Evolutionary conservation across 2,888 invertebrate species (phyloP), one percentile per base, ranked within the genome.

Genomic region (Campoletis raptor): DNA sequence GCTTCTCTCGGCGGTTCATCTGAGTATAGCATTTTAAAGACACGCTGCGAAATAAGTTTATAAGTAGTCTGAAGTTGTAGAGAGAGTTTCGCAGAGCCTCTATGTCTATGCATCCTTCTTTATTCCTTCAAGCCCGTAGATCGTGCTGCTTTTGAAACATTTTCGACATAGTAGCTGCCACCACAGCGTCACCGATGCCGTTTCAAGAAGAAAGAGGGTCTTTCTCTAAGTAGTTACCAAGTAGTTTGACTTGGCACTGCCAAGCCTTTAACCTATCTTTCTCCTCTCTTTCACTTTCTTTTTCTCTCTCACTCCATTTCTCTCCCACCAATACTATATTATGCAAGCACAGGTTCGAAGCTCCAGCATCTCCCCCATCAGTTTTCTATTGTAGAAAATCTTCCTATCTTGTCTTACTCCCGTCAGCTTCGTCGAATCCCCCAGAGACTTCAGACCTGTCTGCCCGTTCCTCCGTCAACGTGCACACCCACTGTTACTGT

Each of bases 41-140:
- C 92, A 91, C 91, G 91, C 91, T 90, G 89, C 91, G 91, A 93
- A 92, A 93, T 92, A 93, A 93, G 92, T 93, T 92, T 93, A 90
- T 93, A 93, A 93, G 92, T 93, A 93, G 92, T 92, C 91, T 61
- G 15, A 61, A 61, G 61, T 61, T 61, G 61, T 90, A 89, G 90
- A 89, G 90, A 90, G 91, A 93, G 91, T 93, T 92, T 92, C 90
- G 91, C 91, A 93, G 91, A 92, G 90, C 91, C 88, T 89, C 30
- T 74, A 4, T 57, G 57, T 82, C 74, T 72, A 82, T 76, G 79
- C 57, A 42, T 66, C 67, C 52, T 79, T 69, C 24, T 40, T 74
- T 66, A 52, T 61, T 52, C 40, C 52, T 40, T 79, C 37, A 12
- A 61, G 30, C 61, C 37, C 69, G 15, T 30, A 42, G 21, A 36